Percentiles rank a stretch among this genome's conserved stretches.
Conservation (phyloP, 2,888 invertebrate species). For the Gandaritis pyraliata region DNA sequence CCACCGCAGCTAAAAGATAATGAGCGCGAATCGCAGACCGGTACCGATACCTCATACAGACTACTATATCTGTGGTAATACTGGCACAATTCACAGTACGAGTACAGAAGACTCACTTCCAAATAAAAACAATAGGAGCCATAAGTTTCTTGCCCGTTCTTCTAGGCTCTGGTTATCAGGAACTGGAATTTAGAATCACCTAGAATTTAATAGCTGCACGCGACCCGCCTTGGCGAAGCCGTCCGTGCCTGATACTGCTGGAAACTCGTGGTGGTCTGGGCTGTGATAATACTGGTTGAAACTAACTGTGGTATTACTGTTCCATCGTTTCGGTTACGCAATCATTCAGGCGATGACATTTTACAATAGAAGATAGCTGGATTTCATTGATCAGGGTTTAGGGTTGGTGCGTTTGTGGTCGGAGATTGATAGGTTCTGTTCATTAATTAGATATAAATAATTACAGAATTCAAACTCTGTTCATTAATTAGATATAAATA, state of each 20-base stretch:
- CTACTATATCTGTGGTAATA: conserved; percentile 27
- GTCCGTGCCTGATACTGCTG: too few relatives aligned
- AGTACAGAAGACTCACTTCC: too few relatives aligned
- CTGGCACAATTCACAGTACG: background rate
- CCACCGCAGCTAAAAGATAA: conserved; percentile 52
- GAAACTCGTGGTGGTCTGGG: too few relatives aligned
- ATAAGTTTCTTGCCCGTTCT: too few relatives aligned
- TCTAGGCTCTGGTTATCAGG: too few relatives aligned
- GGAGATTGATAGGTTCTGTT: conserved; percentile 1
- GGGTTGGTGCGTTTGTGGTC: too few relatives aligned
- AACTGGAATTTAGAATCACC: too few relatives aligned
- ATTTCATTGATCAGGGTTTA: conserved; percentile 20
- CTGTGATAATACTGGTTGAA: background rate
- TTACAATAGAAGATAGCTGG: conserved; percentile 23
- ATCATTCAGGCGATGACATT: conserved; percentile 27
- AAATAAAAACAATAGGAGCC: too few relatives aligned
- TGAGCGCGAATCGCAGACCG: conserved; percentile 46
- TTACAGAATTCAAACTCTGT: too few relatives aligned
- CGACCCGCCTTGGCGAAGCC: too few relatives aligned
- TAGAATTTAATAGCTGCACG: too few relatives aligned
- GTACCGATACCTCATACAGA: conserved; percentile 15
- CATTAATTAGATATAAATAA: conserved; percentile 12
- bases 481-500: too few relatives aligned
- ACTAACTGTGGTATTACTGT: conserved; percentile 16
- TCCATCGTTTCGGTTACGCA: conserved; percentile 22